A percentile compares a stretch with the other conserved stretches of the same genome.
Conservation (phyloP, 2,113 vertebrate species). For the Burhinus bistriatus region DNA sequence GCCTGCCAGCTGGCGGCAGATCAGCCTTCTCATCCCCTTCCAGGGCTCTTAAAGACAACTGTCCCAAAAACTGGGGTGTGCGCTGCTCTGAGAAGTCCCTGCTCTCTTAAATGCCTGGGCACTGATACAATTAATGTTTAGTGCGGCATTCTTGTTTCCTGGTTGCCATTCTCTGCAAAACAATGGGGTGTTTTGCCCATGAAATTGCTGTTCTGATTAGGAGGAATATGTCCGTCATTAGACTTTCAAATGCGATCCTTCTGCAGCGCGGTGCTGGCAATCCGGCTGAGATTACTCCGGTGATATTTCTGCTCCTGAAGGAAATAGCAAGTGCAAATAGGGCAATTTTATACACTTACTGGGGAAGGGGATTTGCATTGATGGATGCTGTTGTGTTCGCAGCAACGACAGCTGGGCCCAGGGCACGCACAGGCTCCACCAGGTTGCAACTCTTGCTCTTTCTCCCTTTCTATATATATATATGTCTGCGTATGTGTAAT, state of each 20-base stretch:
- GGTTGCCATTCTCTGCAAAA: slow-evolving; percentile 10
- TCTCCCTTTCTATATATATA: rapidly evolving
- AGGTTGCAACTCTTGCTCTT: neutral
- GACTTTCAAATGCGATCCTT: slow-evolving; percentile 21
- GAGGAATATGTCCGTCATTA: neutral
- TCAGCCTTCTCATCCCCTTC: neutral
- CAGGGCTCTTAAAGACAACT: slow-evolving; percentile 20
- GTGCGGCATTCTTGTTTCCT: neutral
- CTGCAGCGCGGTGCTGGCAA: neutral
- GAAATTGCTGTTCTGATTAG: slow-evolving; percentile 28
- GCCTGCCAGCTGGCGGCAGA: slow-evolving; percentile 41
- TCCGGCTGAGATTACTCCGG: neutral
- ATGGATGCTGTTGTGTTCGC: neutral
- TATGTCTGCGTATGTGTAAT: neutral
- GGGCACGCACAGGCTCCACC: neutral
- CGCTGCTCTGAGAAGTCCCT: neutral
- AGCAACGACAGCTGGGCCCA: neutral
- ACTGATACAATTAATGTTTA: neutral
- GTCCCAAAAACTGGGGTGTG: neutral
- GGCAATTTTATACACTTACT: neutral
- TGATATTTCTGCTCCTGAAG: slow-evolving; percentile 17
- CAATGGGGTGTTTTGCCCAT: slow-evolving; percentile 33
- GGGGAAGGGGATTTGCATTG: neutral
- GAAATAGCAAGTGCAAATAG: neutral
- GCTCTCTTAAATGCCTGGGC: neutral